Evolutionary conservation across 2,113 vertebrate species (phyloP).

Genomic region (Sturnira hondurensis): DNA sequence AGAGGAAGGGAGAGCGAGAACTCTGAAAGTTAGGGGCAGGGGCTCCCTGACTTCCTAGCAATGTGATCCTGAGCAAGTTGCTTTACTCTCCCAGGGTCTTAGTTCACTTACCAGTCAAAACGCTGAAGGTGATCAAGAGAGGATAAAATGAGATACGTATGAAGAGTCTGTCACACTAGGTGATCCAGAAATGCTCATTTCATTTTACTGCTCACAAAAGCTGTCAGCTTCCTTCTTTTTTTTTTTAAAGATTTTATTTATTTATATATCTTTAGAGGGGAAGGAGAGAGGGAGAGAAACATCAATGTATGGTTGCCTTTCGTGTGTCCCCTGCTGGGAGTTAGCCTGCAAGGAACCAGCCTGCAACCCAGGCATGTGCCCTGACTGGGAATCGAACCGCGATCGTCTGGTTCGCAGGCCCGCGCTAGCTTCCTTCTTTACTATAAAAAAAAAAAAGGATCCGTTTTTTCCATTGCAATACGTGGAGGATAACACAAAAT

Average conservation of each 20-base stretch:
- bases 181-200: slow-evolving; percentile 2
- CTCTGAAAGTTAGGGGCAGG: background rate
- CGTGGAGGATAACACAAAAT: background rate
- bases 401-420: no score
- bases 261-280: no score
- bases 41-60: background rate
- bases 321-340: no score
- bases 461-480: background rate
- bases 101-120: background rate
- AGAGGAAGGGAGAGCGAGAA: background rate
- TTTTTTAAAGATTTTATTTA: no score
- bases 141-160: background rate
- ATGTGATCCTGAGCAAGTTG: background rate
- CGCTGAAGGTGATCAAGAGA: background rate
- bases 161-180: background rate
- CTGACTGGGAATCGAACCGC: no score
- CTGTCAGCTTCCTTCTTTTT: background rate
- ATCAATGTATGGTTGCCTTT: no score
- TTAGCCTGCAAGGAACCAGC: no score
- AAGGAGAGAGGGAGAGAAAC: no score
- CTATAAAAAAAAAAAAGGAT: background rate
- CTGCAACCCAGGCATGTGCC: no score
- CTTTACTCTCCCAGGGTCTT: background rate
- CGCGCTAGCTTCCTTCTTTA: no score
- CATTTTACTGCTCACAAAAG: background rate